A percentile compares a stretch with the other conserved stretches of the same genome.
phyloP scores from a whole-genome alignment of 2,113 vertebrate genomes.

The Isichthys henryi region DNA sequence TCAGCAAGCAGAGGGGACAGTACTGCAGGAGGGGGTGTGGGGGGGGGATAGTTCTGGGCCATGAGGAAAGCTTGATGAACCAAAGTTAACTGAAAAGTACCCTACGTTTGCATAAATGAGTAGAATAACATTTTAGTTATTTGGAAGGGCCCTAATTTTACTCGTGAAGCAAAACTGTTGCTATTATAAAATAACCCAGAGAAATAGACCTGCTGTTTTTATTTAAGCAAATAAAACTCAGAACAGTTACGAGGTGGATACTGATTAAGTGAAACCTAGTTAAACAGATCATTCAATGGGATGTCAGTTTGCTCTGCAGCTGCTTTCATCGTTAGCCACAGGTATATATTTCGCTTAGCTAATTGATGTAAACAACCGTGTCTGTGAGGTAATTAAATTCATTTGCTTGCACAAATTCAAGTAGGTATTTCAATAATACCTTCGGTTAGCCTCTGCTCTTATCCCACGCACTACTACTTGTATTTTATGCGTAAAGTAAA shows the following conservation, averaged over 20 bases:
- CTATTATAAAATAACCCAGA: neutral
- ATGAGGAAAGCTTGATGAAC: neutral
- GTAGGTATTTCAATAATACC: neutral
- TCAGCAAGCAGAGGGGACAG: neutral
- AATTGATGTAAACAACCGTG: neutral
- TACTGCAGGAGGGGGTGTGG: no score
- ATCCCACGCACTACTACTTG: neutral
- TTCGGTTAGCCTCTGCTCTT: constrained; percentile 1
- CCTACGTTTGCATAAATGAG: neutral
- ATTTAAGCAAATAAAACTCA: neutral
- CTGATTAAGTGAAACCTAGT: neutral
- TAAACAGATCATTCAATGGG: neutral
- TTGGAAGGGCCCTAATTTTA: neutral
- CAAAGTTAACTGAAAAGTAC: neutral
- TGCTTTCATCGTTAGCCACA: neutral
- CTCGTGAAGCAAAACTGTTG: neutral
- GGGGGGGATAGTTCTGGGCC: neutral
- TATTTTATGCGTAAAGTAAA: neutral
- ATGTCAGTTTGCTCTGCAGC: neutral
- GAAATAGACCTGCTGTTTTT: neutral
- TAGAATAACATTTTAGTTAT: neutral
- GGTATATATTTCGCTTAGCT: neutral
- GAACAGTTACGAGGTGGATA: neutral
- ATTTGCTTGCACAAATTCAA: constrained; percentile 19
- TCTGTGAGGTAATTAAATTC: neutral